These are phyloP conservation scores for Hipparchia sbordonii DNA, from an alignment of 2,888 invertebrate species.

Conservation along the genomic window DNA sequence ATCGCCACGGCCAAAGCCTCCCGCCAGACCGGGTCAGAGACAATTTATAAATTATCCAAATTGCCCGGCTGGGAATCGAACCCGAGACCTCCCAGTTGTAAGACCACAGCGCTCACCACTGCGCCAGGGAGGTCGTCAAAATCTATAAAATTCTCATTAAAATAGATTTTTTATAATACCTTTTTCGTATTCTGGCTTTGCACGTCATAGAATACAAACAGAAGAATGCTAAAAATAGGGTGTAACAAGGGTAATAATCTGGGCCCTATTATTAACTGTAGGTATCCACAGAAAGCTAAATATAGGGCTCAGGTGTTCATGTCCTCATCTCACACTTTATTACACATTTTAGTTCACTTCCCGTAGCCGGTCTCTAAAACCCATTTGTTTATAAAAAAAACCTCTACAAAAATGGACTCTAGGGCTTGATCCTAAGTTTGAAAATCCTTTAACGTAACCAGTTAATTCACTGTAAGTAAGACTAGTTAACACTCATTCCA, in stretches of 20 bases:
- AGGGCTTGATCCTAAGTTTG: neutral
- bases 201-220: no score
- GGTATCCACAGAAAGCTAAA: constrained; percentile 8
- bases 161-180: no score
- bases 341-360: constrained; percentile 31
- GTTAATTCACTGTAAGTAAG: constrained; percentile 5
- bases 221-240: no score
- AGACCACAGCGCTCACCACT: no score
- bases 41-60: no score
- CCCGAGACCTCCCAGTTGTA: no score
- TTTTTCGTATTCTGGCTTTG: no score
- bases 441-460: neutral
- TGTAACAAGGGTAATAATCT: neutral
- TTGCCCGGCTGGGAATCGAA: no score
- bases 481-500: neutral
- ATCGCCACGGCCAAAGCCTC: no score
- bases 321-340: constrained; percentile 29
- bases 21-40: no score
- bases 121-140: no score
- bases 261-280: neutral
- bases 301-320: constrained; percentile 29
- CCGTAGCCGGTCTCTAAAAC: constrained; percentile 12
- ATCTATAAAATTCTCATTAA: no score
- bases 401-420: constrained; percentile 17
- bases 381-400: neutral